Base-by-base conservation (phyloP, 2,113 vertebrate species). In the Gymnocephalus cernua region DNA sequence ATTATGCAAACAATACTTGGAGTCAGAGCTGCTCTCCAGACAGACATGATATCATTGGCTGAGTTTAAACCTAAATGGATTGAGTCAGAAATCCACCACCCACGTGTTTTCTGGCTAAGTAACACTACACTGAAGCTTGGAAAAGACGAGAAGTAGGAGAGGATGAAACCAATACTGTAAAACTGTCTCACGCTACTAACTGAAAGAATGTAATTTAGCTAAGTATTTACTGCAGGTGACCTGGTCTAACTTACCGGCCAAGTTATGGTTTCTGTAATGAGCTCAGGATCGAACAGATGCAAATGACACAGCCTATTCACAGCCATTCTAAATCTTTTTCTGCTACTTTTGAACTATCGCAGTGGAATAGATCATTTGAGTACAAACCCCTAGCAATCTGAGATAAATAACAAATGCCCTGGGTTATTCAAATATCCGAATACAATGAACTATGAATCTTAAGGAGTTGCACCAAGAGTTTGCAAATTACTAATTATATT, bases 1-100 rank as follows among this genome's bases (percentile, higher is more conserved):
- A 80, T 86, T 66, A 84, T 90, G 70, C 80, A 86, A 47, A 66
- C 48, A 57, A 32, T 13, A 23, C 58, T 25, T 41, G 8, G 54
- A 75, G 69, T 27, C 29, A 47, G 62, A 45, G 45, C 68, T 12
- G 35, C 44, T 80, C 8, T 59, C 14, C 41, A 54, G 38, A 58
- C 57, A n/a, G 45, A 18, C 63, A 6, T 18, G 44, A 21, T 68
- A 61, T 80, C 58, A 72, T 72, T 80, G 79, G 77, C n/a, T 25
- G 38, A 79, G 41, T n/a, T n/a, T 4, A n/a, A 58, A 19, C 11
- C 27, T 13, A 19, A 25, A 41, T 21, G 67, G 78, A 56, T 3
- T 45, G 65, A 61, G 57, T 48, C 29, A 62, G 27, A 74, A 41
- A 74, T 74, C 76, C 64, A 54, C 14, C 13, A 32, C 8, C 25